Conservation (phyloP, 1,140 invertebrate species). For the Anastrepha ludens region DNA sequence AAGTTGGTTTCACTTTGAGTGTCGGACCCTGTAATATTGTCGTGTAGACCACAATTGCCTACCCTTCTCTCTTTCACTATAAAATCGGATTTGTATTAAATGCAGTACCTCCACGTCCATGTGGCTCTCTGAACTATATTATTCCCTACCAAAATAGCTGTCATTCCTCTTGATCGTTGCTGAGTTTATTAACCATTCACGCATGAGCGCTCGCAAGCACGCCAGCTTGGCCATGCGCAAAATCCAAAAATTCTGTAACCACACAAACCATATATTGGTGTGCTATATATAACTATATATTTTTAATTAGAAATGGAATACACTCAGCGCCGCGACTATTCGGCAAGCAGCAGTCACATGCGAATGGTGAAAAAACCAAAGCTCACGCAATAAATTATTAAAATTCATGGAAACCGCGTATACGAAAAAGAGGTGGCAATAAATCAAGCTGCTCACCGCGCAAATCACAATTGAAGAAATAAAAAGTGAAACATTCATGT, state of each 20-base stretch:
- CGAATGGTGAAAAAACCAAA: background rate
- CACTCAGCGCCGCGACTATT: background rate
- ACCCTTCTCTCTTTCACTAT: too few relatives aligned
- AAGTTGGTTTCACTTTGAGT: too few relatives aligned
- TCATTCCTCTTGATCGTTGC: too few relatives aligned
- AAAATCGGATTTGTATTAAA: too few relatives aligned
- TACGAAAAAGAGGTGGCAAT: constrained; percentile 55
- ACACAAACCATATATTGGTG: background rate
- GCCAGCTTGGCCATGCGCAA: background rate
- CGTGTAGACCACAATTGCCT: too few relatives aligned
- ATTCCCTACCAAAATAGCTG: too few relatives aligned
- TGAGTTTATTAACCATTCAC: too few relatives aligned
- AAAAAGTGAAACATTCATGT: background rate
- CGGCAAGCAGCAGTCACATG: background rate
- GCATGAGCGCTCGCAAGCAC: background rate
- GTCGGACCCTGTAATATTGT: too few relatives aligned
- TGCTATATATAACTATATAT: background rate
- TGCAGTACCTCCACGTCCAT: too few relatives aligned
- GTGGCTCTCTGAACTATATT: too few relatives aligned
- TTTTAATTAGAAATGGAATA: background rate
- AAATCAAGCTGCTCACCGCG: background rate
- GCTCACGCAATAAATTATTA: constrained; percentile 67
- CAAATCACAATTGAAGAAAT: constrained; percentile 24
- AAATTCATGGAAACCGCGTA: constrained; percentile 68
- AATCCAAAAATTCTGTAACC: background rate